Percentiles rank a stretch among this genome's conserved stretches.
phyloP scores from a whole-genome alignment of 2,888 invertebrate genomes.

The Maniola hyperantus region DNA sequence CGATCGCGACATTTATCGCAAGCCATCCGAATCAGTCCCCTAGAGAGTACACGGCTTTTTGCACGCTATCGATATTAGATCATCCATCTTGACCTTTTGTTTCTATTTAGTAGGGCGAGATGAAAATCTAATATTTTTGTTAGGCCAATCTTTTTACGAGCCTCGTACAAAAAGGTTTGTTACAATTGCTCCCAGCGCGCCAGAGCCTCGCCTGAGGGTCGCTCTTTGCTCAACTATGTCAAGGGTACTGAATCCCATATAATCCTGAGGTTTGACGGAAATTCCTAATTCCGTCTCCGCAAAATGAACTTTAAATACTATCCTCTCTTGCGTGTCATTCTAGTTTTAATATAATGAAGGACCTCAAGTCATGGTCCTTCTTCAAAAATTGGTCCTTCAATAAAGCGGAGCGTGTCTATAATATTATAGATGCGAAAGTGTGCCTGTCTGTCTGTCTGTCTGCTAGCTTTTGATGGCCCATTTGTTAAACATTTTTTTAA shows the following conservation, averaged over 20 bases:
- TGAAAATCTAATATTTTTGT: constrained; percentile 8
- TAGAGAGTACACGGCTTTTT: background rate
- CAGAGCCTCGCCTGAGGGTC: constrained; percentile 28
- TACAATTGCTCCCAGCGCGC: constrained; percentile 32
- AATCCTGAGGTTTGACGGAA: constrained; percentile 22
- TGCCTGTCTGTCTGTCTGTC: no score
- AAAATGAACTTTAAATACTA: background rate
- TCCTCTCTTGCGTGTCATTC: background rate
- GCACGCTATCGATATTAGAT: constrained; percentile 9
- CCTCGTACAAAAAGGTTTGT: constrained; percentile 24
- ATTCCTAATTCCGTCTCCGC: background rate
- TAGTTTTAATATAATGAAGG: no score
- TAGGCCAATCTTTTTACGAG: constrained; percentile 8
- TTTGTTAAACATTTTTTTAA: no score
- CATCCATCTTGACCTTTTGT: constrained; percentile 14
- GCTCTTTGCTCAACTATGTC: constrained; percentile 27
- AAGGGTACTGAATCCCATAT: constrained; percentile 24
- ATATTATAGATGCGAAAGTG: no score
- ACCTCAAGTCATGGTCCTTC: no score
- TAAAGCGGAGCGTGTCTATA: no score
- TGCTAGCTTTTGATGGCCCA: no score
- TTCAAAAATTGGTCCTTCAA: no score
- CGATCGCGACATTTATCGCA: background rate
- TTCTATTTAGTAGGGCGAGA: constrained; percentile 10
- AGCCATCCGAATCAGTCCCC: background rate